These are phyloP conservation scores for Pampusana beccarii DNA, from an alignment of 2,113 vertebrate genomes.

Conservation along the genomic window DNA sequence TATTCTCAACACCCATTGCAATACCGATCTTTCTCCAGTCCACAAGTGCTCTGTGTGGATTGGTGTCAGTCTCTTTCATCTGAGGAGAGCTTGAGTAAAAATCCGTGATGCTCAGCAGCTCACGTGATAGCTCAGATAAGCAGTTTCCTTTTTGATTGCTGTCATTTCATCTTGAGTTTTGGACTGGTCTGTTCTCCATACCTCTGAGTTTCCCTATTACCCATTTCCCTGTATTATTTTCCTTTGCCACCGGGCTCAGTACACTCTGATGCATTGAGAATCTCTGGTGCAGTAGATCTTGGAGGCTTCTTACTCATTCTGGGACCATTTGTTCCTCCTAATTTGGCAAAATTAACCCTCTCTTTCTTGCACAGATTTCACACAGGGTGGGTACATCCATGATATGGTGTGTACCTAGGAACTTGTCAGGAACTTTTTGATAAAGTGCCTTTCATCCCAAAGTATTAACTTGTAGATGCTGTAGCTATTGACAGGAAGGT, in stretches of 20 bases:
- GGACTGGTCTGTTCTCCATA: neutral
- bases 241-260: neutral
- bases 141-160: neutral
- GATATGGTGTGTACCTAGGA: neutral
- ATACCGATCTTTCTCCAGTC: neutral
- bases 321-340: neutral
- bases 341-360: neutral
- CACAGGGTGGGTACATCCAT: neutral
- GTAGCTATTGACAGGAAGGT: neutral
- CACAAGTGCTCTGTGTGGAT: neutral
- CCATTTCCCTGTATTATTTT: neutral
- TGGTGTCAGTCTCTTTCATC: neutral
- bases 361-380: neutral
- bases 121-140: neutral
- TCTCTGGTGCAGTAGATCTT: neutral
- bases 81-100: neutral
- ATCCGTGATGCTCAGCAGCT: rapidly evolving
- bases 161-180: neutral
- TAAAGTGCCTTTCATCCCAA: slow-evolving; percentile 3
- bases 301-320: neutral
- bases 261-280: neutral
- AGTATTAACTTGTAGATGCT: neutral
- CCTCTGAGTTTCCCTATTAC: neutral
- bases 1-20: neutral
- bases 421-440: slow-evolving; percentile 18